Conservation (phyloP, 2,113 vertebrate species). For the Piprites chloris region DNA sequence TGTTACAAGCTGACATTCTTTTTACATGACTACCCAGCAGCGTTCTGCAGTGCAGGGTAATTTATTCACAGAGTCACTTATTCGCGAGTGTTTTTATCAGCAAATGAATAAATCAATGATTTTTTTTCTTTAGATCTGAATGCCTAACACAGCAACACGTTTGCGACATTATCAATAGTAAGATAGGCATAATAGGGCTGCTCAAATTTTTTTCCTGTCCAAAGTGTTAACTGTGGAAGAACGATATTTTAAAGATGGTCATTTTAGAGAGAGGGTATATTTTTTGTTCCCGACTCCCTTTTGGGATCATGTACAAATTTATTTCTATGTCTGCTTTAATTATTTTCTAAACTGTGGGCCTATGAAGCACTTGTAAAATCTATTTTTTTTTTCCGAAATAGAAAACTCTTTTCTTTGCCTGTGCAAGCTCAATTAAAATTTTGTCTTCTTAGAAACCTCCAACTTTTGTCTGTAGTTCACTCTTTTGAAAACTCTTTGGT, state of each 20-base stretch:
- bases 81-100: slow-evolving; percentile 25
- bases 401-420: background rate
- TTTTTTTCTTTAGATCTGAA: background rate
- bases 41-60: background rate
- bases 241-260: background rate
- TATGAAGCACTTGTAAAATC: background rate
- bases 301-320: background rate
- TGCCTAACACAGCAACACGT: rapidly evolving
- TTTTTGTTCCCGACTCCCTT: background rate
- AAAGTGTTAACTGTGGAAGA: background rate
- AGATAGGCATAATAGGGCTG: background rate
- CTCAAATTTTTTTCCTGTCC: background rate
- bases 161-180: background rate
- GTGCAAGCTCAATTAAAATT: background rate
- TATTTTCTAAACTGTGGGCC: background rate
- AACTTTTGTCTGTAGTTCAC: background rate
- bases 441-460: background rate
- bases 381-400: background rate
- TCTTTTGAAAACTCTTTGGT: background rate
- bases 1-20: slow-evolving; percentile 46
- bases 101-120: background rate
- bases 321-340: background rate
- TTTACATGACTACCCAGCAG: background rate
- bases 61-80: background rate
- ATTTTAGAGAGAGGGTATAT: background rate